Evolutionary conservation across 2,797 vertebrate genomes (phyloP), one percentile per base, ranked within the genome.

Genomic region (Synaphobranchus kaupii): DNA sequence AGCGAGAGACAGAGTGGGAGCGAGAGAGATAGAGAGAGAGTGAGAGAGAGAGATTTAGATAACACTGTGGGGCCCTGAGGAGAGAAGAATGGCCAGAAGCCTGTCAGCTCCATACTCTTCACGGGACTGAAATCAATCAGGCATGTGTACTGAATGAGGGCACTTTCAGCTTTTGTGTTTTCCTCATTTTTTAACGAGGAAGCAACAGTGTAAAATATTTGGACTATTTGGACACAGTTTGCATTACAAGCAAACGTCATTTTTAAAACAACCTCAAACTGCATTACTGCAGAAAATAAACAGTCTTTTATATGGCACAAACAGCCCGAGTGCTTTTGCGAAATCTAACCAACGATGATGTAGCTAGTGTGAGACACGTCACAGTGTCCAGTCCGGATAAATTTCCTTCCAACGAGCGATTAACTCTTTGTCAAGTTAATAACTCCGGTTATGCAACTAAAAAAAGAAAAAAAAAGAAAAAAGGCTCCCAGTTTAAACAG

Each of bases 121-220:
- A 89, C 82, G 83, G 86, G 85, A 86, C 66, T 86, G 86, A 58
- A 86, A 84, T 68, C 84, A 85, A 86, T 52, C 63, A 68, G 12
- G 39, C 0, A 15, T 25, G 56, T 68, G 68, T 81, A 25, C 81
- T 39, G 54, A 39, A 34, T 4, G 20, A 31, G 68, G 68, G 68
- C 10, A 31, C 28, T 73, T 31, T 28, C 58, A 10, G 15, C 58
- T n/a, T 66, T 25, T n/a, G 1, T 60, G 68, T 34, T 73, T 39
- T 2, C 9, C 28, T 15, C 28, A 31, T 13, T 20, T 78, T 39
- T 78, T 78, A 12, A 12, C 71, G 39, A 12, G 71, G 34, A 78
- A 20, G 73, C 5, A 22, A 34, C 15, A 15, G 34, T 22, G 20
- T 78, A 44, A 78, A 78, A 78, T 17, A 1, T 44, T 17, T 39